A percentile compares a stretch with the other conserved stretches of the same genome.
phyloP scores from a whole-genome alignment of 2,113 vertebrate species.

The Zootoca vivipara region DNA sequence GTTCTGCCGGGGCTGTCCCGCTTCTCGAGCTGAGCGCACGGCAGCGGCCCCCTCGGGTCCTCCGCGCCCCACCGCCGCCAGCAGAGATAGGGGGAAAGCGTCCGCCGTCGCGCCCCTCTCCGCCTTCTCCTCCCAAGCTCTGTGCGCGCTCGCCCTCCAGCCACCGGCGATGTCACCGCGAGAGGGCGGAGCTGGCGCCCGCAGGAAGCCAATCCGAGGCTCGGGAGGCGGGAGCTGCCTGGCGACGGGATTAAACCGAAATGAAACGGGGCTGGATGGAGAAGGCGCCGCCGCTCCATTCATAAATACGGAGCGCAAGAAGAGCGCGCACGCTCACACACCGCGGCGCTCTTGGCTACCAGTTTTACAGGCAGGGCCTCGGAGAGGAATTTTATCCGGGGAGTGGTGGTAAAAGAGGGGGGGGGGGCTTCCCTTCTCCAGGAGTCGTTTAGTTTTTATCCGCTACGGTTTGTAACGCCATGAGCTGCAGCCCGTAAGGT shows the following conservation, averaged over 20 bases:
- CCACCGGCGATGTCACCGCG: not conserved
- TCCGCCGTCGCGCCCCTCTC: not conserved
- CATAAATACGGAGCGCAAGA: not conserved
- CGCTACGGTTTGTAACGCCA: no score
- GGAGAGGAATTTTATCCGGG: no score
- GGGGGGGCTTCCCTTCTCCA: no score
- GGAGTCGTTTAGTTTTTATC: no score
- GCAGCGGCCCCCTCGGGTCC: not conserved
- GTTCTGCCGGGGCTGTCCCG: not conserved
- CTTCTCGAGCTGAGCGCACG: not conserved
- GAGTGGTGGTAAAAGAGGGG: no score
- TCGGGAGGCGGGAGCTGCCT: not conserved
- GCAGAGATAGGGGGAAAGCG: not conserved
- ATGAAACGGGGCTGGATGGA: not conserved
- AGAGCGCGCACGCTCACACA: not conserved
- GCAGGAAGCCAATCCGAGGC: not conserved
- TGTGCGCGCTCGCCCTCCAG: not conserved
- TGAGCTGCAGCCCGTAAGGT: no score
- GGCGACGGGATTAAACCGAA: not conserved
- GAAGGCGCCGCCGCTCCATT: not conserved
- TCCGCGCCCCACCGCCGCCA: not conserved
- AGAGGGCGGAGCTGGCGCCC: rapidly evolving
- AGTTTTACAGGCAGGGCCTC: no score
- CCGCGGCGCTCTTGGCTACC: not conserved
- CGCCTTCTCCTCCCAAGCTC: not conserved